Conservation (phyloP, 2,113 vertebrate genomes). For the Anseranas semipalmata region DNA sequence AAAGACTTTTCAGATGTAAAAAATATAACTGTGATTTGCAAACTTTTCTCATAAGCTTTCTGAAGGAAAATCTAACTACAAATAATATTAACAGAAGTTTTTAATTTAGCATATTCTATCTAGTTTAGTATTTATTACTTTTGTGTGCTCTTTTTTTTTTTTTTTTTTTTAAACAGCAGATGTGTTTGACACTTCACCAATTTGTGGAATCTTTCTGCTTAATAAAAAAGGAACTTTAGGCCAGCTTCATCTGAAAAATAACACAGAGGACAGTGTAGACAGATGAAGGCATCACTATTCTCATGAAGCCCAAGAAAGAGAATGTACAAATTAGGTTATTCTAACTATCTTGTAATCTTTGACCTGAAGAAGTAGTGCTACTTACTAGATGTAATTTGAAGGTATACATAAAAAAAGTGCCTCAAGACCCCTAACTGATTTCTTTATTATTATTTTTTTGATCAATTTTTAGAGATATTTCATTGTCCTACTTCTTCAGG, state of each 20-base stretch:
- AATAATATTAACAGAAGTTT: not conserved
- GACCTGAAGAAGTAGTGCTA: not conserved
- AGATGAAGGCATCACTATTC: not conserved
- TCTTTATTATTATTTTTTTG: not conserved
- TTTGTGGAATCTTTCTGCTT: not conserved
- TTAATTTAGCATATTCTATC: not conserved
- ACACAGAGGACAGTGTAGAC: not conserved
- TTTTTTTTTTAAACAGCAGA: not conserved
- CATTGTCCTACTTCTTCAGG: not conserved
- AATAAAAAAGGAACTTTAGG: not conserved
- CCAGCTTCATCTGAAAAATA: not conserved
- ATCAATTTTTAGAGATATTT: not conserved
- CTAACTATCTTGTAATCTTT: not conserved
- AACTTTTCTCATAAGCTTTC: not conserved
- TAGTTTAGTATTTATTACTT: not conserved
- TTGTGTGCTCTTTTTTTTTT: not conserved
- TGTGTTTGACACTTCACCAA: not conserved
- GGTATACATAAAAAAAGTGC: not conserved
- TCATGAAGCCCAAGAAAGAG: not conserved
- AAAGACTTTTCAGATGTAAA: not conserved
- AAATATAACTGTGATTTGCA: not conserved
- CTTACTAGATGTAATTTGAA: not conserved
- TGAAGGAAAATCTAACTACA: not conserved
- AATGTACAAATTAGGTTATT: not conserved
- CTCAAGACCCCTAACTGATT: not conserved